Conservation (phyloP, 2,797 vertebrate genomes). For the Pseudopleuronectes americanus region DNA sequence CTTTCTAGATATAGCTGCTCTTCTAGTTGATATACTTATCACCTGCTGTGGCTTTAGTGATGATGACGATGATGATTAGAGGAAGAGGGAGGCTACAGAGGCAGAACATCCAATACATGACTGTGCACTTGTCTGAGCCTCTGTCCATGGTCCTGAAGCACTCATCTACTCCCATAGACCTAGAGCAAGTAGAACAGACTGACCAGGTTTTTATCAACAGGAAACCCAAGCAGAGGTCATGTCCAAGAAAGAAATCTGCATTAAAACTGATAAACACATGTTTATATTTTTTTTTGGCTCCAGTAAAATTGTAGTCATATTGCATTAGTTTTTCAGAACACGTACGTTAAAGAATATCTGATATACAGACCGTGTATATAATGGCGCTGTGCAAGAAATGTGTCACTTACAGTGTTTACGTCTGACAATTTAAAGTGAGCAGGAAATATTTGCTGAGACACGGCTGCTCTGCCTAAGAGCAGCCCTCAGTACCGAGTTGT, state of each 20-base stretch:
- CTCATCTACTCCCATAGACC: constrained; percentile 74
- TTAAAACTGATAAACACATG: not conserved
- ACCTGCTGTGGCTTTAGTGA: constrained; percentile 7
- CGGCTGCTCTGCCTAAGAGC: constrained; percentile 10
- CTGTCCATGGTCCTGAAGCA: constrained; percentile 88
- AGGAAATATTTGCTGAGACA: constrained; percentile 25
- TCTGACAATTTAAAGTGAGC: constrained; percentile 4
- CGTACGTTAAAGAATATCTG: not conserved
- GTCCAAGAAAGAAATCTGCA: constrained; percentile 3
- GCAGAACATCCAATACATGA: constrained; percentile 71
- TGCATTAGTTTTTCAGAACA: not conserved
- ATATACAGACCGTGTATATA: not conserved
- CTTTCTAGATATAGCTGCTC: not conserved
- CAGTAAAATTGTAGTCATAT: not conserved
- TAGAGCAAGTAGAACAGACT: constrained; percentile 57
- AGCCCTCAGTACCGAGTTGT: constrained; percentile 8
- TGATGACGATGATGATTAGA: constrained; percentile 35
- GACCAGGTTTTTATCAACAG: constrained; percentile 16
- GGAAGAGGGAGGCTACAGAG: constrained; percentile 51
- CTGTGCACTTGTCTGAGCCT: constrained; percentile 74
- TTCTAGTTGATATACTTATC: not conserved
- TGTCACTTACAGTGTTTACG: not conserved
- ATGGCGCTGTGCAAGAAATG: not conserved
- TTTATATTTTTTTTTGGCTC: not conserved
- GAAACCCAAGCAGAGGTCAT: not conserved